Evolutionary conservation across 2,797 vertebrate species (phyloP).

Genomic region (Vireo griseus): DNA sequence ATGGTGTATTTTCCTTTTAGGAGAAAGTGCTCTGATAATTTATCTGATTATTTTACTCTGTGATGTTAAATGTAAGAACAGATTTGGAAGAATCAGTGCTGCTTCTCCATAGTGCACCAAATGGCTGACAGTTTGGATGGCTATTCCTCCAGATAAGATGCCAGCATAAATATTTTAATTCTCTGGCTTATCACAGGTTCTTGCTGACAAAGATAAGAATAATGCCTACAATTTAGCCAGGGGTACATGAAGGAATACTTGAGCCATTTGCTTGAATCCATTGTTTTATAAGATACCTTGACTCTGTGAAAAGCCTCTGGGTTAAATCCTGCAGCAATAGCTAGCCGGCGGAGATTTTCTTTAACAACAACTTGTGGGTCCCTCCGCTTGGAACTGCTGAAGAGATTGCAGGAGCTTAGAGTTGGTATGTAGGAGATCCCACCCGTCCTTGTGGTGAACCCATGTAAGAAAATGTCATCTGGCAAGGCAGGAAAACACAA

Average conservation of each 20-base stretch:
- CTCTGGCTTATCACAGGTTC: neutral
- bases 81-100: neutral
- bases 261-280: neutral
- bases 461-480: slow-evolving; percentile 85
- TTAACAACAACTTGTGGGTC: slow-evolving; percentile 82
- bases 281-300: slow-evolving; percentile 77
- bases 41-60: neutral
- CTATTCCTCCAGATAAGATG: neutral
- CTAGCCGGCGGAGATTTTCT: slow-evolving; percentile 88
- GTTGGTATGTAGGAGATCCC: slow-evolving; percentile 86
- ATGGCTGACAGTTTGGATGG: neutral
- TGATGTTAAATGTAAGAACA: neutral
- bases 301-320: slow-evolving; percentile 75
- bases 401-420: slow-evolving; percentile 89
- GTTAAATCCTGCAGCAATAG: slow-evolving; percentile 82
- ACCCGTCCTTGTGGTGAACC: slow-evolving; percentile 87
- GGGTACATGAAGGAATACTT: neutral
- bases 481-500: neutral
- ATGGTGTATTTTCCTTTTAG: neutral
- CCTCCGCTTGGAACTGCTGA: slow-evolving; percentile 82
- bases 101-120: neutral
- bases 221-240: neutral
- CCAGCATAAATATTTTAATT: neutral
- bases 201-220: neutral
- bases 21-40: neutral